phyloP scores from a whole-genome alignment of 2,888 invertebrate species.

The Drosophila suboccidentalis region DNA sequence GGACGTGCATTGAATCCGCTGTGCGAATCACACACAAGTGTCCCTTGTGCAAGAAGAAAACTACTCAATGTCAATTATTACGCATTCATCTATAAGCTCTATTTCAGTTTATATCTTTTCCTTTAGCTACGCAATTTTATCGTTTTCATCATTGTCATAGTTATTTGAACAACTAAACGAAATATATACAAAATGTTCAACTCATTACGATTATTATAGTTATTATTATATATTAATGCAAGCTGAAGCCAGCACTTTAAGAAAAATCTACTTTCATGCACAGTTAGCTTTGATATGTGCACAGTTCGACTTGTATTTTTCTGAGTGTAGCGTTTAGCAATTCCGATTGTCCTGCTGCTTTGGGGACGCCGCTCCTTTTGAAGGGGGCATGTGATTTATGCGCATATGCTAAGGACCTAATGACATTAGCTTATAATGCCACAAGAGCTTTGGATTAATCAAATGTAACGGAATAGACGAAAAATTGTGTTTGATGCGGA shows the following conservation, averaged over 20 bases:
- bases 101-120: not conserved
- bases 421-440: constrained; percentile 41
- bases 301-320: no score
- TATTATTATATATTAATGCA: no score
- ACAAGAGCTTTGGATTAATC: constrained; percentile 15
- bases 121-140: no score
- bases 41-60: constrained; percentile 76
- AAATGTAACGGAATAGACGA: no score
- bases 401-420: constrained; percentile 71
- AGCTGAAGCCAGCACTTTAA: no score
- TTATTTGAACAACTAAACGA: no score
- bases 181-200: no score
- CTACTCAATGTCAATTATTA: constrained; percentile 37
- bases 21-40: constrained; percentile 63
- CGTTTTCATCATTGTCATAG: no score
- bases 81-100: constrained; percentile 69
- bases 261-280: no score
- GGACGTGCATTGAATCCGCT: constrained; percentile 60
- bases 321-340: constrained; percentile 74
- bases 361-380: constrained; percentile 35
- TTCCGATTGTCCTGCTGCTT: constrained; percentile 73
- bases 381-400: constrained; percentile 74
- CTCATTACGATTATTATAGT: no score
- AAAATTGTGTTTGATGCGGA: not conserved
- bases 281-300: no score